These are phyloP conservation scores for Meloidogyne exigua DNA, from an alignment of 1,140 invertebrate genomes.

Conservation along the genomic window DNA sequence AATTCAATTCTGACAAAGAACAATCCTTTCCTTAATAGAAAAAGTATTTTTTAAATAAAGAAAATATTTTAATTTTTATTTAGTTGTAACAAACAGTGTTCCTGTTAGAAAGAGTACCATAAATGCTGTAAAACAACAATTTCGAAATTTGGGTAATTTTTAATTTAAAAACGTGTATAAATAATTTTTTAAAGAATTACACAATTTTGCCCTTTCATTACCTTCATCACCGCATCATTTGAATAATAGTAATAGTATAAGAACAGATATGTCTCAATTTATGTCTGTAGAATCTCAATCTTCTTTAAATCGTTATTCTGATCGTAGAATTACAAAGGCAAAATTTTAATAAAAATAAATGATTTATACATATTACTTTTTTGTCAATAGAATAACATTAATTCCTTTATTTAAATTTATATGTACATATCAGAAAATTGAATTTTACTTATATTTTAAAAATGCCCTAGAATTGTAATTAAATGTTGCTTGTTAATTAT, in stretches of 20 bases:
- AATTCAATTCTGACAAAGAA: neutral
- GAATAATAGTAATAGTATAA: neutral
- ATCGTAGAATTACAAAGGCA: neutral
- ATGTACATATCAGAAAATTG: too few relatives aligned
- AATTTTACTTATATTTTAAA: too few relatives aligned
- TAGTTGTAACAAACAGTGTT: neutral
- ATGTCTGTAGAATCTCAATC: neutral
- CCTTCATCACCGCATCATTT: neutral
- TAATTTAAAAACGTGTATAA: neutral
- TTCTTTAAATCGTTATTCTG: neutral
- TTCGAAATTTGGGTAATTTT: neutral
- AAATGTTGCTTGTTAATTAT: too few relatives aligned
- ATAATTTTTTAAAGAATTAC: neutral
- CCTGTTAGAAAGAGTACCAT: conserved; percentile 1
- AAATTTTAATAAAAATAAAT: neutral
- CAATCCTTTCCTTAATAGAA: neutral
- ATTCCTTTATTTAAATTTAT: too few relatives aligned
- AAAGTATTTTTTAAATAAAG: too few relatives aligned
- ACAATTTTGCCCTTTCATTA: neutral
- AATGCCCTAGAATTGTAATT: too few relatives aligned
- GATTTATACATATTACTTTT: neutral
- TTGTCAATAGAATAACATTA: too few relatives aligned
- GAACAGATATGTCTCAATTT: neutral
- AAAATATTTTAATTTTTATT: too few relatives aligned
- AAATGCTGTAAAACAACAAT: neutral